Conservation (phyloP, 1,140 invertebrate genomes). For the Drosophila jambulina region DNA sequence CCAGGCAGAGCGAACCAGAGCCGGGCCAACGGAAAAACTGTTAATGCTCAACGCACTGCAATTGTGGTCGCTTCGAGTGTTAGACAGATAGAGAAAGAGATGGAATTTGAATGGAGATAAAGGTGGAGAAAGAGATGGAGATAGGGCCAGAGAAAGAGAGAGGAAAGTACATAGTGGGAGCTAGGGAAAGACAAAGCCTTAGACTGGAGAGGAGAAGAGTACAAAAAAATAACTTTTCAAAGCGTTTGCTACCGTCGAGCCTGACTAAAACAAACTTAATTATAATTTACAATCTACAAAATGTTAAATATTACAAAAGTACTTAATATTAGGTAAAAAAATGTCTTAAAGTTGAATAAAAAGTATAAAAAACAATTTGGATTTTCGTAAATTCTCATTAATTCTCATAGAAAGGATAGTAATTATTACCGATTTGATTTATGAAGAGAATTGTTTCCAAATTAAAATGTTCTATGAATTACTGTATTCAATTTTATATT, state of each 20-base stretch:
- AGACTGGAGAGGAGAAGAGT: conserved; percentile 20
- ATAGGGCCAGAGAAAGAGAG: background rate
- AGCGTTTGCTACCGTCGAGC: background rate
- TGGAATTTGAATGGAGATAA: background rate
- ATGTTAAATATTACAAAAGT: too few species aligned
- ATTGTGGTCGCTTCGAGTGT: conserved; percentile 27
- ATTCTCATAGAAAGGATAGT: too few species aligned
- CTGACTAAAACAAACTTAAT: background rate
- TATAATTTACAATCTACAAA: background rate
- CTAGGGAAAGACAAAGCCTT: conserved; percentile 8
- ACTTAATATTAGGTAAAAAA: background rate
- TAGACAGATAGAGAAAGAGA: conserved; percentile 25
- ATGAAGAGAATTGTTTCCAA: too few species aligned
- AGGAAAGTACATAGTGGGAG: conserved; percentile 8
- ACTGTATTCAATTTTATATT: too few species aligned
- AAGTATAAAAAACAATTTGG: too few species aligned
- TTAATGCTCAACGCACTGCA: conserved; percentile 42
- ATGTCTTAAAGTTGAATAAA: too few species aligned
- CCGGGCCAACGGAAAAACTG: conserved; percentile 30
- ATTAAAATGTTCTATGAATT: too few species aligned
- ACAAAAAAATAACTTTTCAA: conserved; percentile 2
- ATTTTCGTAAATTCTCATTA: too few species aligned
- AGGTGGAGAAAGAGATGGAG: background rate
- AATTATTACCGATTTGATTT: too few species aligned
- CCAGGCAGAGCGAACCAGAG: conserved; percentile 2